These are phyloP conservation scores for Bolborhynchus lineola DNA, from an alignment of 2,113 vertebrate species.

Conservation along the genomic window DNA sequence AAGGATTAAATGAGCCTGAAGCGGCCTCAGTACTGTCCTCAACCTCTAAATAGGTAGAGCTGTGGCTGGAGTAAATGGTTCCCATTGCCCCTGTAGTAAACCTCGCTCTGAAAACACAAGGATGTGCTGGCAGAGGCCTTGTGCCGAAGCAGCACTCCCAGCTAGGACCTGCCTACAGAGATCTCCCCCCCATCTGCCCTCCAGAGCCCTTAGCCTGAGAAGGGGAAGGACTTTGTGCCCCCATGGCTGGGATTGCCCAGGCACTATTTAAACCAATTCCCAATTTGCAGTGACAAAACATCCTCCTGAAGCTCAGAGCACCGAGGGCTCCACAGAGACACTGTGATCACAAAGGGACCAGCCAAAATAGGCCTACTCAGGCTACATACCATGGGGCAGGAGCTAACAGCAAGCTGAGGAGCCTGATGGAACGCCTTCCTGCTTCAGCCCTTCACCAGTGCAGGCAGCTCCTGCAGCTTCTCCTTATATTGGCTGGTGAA, in stretches of 20 bases:
- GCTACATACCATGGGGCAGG: rapidly evolving
- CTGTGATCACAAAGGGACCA: rapidly evolving
- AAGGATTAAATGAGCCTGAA: neutral
- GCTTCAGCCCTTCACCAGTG: rapidly evolving
- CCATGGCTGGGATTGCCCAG: neutral
- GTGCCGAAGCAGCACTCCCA: neutral
- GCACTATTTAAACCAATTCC: neutral
- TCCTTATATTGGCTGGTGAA: neutral
- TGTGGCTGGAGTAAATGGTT: neutral
- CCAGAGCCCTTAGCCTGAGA: neutral
- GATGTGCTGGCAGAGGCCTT: neutral
- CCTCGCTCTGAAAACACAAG: neutral
- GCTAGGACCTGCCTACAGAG: neutral
- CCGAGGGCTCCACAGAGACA: neutral
- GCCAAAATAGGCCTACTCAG: rapidly evolving
- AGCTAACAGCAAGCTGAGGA: neutral
- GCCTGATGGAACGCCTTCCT: rapidly evolving
- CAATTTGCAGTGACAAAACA: neutral
- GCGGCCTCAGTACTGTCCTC: neutral
- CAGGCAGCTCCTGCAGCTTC: neutral
- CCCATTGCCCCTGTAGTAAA: rapidly evolving
- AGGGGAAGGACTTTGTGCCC: neutral
- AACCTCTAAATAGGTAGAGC: neutral
- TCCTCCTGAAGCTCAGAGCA: neutral
- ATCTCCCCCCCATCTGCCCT: neutral